Conservation (phyloP, 2,113 vertebrate genomes). For the Struthio camelus region DNA sequence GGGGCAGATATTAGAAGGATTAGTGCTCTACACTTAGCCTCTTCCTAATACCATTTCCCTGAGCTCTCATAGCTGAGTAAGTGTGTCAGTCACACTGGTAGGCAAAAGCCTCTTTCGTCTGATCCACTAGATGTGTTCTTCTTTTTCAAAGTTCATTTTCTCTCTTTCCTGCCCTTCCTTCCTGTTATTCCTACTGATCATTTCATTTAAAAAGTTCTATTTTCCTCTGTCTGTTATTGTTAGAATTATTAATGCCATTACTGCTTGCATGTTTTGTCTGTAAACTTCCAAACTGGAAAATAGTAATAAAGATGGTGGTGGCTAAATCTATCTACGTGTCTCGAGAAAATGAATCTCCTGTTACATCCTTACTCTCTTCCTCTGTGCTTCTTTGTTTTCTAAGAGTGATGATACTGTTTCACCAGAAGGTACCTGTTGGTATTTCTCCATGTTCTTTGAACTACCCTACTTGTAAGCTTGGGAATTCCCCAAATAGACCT, state of each 20-base stretch:
- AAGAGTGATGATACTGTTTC: not conserved
- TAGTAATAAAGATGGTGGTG: not conserved
- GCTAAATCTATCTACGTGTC: not conserved
- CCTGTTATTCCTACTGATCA: not conserved
- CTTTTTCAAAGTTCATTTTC: not conserved
- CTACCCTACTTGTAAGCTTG: slow-evolving; percentile 54
- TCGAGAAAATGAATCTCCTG: not conserved
- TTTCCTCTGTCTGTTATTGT: not conserved
- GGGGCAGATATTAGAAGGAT: not conserved
- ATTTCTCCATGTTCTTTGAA: slow-evolving; percentile 29
- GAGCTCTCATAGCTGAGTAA: not conserved
- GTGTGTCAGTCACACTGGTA: not conserved
- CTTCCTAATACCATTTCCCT: not conserved
- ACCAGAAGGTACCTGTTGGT: slow-evolving; percentile 26
- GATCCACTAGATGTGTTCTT: not conserved
- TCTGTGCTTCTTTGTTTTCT: not conserved
- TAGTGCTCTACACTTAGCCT: not conserved
- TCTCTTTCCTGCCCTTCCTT: not conserved
- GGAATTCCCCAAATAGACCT: not conserved
- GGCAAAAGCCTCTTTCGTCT: not conserved
- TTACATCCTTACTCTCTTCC: not conserved
- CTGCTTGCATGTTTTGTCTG: not conserved
- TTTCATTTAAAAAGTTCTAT: not conserved
- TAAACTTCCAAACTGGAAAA: not conserved
- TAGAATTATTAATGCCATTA: not conserved